phyloP scores from a whole-genome alignment of 2,888 invertebrate species.

The Carcina quercana region DNA sequence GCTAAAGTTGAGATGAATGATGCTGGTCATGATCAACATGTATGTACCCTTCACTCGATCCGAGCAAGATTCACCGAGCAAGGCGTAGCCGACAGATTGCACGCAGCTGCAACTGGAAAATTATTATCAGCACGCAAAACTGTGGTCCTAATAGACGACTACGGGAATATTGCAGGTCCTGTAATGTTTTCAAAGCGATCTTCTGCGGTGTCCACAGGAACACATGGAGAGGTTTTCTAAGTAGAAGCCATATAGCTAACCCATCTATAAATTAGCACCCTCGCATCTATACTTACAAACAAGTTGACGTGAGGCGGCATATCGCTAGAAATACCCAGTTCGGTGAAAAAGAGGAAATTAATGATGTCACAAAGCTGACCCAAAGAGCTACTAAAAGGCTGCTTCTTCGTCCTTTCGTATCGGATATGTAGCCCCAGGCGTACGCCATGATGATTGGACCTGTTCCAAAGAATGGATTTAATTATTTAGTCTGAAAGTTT shows the following conservation, averaged over 20 bases:
- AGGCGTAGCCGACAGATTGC: conserved; percentile 62
- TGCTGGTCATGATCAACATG: conserved; percentile 35
- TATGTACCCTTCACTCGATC: conserved; percentile 30
- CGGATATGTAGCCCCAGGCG: conserved; percentile 41
- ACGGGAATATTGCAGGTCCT: no score
- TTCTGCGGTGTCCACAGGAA: no score
- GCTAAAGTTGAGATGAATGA: conserved; percentile 29
- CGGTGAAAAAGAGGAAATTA: conserved; percentile 31
- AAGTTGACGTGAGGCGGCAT: conserved; percentile 29
- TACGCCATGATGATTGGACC: conserved; percentile 39
- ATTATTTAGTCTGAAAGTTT: no score
- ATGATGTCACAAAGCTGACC: conserved; percentile 25
- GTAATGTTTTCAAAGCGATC: no score
- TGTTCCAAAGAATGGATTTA: no score
- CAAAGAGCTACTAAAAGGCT: conserved; percentile 26
- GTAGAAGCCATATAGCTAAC: no score
- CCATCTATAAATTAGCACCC: no score
- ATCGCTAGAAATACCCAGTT: conserved; percentile 36
- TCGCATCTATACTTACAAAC: conserved; percentile 34
- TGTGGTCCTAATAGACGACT: no score
- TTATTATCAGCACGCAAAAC: no score
- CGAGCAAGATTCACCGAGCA: conserved; percentile 61
- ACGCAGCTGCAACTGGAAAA: conserved; percentile 38
- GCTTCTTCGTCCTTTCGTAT: conserved; percentile 32
- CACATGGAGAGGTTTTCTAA: no score